Percentiles rank a stretch among this genome's conserved stretches.
Evolutionary conservation across 2,888 invertebrate species (phyloP).

Genomic region (Scaptomyza reducta): DNA sequence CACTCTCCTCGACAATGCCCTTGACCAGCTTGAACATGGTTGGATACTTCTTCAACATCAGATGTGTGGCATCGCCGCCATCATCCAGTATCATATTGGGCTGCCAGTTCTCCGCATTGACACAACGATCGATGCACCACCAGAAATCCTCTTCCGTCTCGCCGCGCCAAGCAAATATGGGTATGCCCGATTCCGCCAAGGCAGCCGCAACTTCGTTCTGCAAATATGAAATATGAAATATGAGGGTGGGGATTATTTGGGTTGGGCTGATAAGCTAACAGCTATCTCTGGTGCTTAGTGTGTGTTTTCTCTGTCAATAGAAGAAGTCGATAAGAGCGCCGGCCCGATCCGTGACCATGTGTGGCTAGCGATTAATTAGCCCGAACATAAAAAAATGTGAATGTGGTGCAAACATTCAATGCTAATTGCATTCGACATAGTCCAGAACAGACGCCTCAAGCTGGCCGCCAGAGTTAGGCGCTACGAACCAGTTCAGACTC

Average conservation of each 20-base stretch:
- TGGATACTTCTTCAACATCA: slow-evolving; percentile 97
- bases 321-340: slow-evolving; percentile 50
- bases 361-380: slow-evolving; percentile 50
- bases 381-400: slow-evolving; percentile 34
- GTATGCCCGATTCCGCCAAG: slow-evolving; percentile 94
- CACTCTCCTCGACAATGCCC: slow-evolving; percentile 98
- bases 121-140: slow-evolving; percentile 99
- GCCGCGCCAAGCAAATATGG: slow-evolving; percentile 98
- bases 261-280: slow-evolving; percentile 63
- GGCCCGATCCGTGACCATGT: slow-evolving; percentile 32
- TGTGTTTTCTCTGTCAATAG: slow-evolving; percentile 56
- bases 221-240: not conserved
- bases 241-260: not conserved
- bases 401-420: slow-evolving; percentile 29
- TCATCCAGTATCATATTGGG: slow-evolving; percentile 99
- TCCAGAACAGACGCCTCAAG: no score
- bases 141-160: slow-evolving; percentile 99
- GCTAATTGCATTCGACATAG: slow-evolving; percentile 51
- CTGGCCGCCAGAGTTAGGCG: slow-evolving; percentile 21
- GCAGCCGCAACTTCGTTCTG: slow-evolving; percentile 99
- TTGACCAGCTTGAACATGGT: slow-evolving; percentile 96
- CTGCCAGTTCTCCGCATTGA: slow-evolving; percentile 96
- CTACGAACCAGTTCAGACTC: slow-evolving; percentile 43
- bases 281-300: slow-evolving; percentile 35
- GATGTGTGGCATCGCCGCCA: slow-evolving; percentile 98